These are phyloP conservation scores for Prosapia bicincta DNA, from an alignment of 2,888 invertebrate genomes.

Conservation along the genomic window DNA sequence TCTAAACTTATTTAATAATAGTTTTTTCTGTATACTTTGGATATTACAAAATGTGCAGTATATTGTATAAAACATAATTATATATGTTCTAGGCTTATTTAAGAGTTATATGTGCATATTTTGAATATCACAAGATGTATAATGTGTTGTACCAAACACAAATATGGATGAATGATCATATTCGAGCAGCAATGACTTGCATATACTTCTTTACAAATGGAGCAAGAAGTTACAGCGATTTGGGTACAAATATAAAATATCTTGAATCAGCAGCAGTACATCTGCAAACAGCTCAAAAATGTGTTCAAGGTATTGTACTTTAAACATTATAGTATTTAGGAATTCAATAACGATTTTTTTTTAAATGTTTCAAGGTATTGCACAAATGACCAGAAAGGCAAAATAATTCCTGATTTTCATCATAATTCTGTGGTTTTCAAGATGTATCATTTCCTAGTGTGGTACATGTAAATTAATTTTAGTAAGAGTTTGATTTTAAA, in stretches of 20 bases:
- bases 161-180: slow-evolving; percentile 65
- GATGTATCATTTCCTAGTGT: no score
- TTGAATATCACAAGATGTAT: slow-evolving; percentile 64
- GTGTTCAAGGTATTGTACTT: neutral
- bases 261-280: slow-evolving; percentile 60
- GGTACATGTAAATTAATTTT: no score
- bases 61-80: neutral
- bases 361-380: no score
- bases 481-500: no score
- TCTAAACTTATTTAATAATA: no score
- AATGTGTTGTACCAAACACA: slow-evolving; percentile 74
- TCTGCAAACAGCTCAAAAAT: slow-evolving; percentile 52
- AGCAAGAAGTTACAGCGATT: slow-evolving; percentile 54
- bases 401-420: no score
- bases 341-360: no score
- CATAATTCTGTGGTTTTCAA: no score
- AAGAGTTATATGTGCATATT: slow-evolving; percentile 64
- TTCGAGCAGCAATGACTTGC: slow-evolving; percentile 76
- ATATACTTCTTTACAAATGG: slow-evolving; percentile 68
- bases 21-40: no score
- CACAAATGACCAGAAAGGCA: no score
- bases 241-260: slow-evolving; percentile 52
- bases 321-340: no score
- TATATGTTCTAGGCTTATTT: slow-evolving; percentile 54
- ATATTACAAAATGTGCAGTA: neutral